phyloP scores from a whole-genome alignment of 2,113 vertebrate genomes.

The Struthidea cinerea region DNA sequence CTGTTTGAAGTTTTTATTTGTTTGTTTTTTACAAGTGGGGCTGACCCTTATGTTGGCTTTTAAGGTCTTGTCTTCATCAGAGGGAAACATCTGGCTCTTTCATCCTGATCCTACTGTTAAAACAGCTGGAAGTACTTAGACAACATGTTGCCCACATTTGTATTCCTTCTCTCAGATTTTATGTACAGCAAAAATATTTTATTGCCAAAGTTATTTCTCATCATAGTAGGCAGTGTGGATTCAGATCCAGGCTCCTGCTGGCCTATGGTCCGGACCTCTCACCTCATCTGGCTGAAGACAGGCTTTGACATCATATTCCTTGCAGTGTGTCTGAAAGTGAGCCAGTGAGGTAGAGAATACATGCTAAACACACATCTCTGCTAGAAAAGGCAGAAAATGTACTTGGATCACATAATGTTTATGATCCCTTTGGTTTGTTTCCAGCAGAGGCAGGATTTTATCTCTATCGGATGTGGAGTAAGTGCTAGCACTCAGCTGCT shows the following conservation, averaged over 20 bases:
- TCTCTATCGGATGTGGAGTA: rapidly evolving
- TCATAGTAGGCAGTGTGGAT: not conserved
- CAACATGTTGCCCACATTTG: not conserved
- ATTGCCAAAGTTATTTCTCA: not conserved
- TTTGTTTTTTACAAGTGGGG: not conserved
- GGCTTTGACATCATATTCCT: not conserved
- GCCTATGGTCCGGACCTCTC: not conserved
- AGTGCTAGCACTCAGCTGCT: not conserved
- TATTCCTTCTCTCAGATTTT: not conserved
- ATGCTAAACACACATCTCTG: not conserved
- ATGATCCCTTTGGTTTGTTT: not conserved
- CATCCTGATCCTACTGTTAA: not conserved
- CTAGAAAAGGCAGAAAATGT: not conserved
- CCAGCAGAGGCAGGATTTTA: not conserved
- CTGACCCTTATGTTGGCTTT: not conserved
- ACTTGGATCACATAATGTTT: not conserved
- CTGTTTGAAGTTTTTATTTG: not conserved
- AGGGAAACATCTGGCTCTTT: not conserved
- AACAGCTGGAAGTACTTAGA: not conserved
- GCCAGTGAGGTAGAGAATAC: not conserved
- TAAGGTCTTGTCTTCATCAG: not conserved
- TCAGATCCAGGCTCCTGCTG: not conserved
- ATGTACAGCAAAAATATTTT: not conserved
- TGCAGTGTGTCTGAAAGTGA: not conserved
- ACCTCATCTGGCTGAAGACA: not conserved